Evolutionary conservation across 1,140 invertebrate species (phyloP).

Genomic region (Archegozetes longisetosus): DNA sequence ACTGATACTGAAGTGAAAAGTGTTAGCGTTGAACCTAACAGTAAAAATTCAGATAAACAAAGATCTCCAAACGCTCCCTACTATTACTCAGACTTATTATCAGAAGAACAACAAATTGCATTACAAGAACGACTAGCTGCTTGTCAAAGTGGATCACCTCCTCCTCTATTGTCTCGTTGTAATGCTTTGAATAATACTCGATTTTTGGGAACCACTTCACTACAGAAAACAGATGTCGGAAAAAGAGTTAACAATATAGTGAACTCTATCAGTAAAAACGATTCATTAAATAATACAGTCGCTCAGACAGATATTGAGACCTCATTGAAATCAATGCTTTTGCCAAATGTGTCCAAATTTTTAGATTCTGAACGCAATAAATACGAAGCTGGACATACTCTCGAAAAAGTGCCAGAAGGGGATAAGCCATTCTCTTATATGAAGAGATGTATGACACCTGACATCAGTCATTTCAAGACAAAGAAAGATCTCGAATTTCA

Average conservation of each 20-base stretch:
- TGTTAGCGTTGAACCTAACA: neutral
- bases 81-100: constrained; percentile 62
- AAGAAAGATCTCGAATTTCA: neutral
- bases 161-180: constrained; percentile 11
- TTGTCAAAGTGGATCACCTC: constrained; percentile 1
- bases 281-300: neutral
- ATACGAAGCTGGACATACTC: constrained; percentile 23
- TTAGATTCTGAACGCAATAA: constrained; percentile 23
- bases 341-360: constrained; percentile 20
- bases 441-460: constrained; percentile 8
- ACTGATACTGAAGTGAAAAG: neutral
- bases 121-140: constrained; percentile 15
- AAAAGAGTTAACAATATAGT: constrained; percentile 58
- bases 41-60: neutral
- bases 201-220: constrained; percentile 2
- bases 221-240: constrained; percentile 39
- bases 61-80: constrained; percentile 42
- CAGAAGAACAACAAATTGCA: constrained; percentile 13
- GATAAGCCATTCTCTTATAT: constrained; percentile 11
- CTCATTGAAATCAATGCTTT: constrained; percentile 5
- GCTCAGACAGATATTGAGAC: neutral
- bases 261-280: neutral
- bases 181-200: constrained; percentile 15
- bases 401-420: constrained; percentile 15
- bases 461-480: neutral